phyloP scores from a whole-genome alignment of 2,888 invertebrate genomes.

The Laothoe populi region DNA sequence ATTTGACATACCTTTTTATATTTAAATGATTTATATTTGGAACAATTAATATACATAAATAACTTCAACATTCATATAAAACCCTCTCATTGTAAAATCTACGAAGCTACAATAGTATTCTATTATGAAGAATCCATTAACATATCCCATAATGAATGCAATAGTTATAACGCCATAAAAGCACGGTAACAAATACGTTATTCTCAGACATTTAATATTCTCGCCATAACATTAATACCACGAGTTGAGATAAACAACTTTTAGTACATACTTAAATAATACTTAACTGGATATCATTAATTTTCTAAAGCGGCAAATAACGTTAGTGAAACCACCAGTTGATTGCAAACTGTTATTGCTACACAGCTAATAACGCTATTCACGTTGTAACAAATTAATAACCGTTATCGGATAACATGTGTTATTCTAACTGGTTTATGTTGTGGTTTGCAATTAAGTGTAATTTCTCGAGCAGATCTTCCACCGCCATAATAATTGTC shows the following conservation, averaged over 20 bases:
- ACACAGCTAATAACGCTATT: slow-evolving; percentile 23
- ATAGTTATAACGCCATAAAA: background rate
- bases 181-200: background rate
- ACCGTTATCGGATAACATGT: slow-evolving; percentile 23
- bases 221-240: slow-evolving; percentile 1
- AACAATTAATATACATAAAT: no score
- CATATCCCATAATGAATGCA: background rate
- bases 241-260: slow-evolving; percentile 7
- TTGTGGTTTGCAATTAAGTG: slow-evolving; percentile 22
- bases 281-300: slow-evolving; percentile 15
- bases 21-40: no score
- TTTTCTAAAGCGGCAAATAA: background rate
- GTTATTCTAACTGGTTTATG: slow-evolving; percentile 24
- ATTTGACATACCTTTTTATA: no score
- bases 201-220: background rate
- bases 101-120: background rate
- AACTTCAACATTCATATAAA: no score
- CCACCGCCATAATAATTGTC: slow-evolving; percentile 12
- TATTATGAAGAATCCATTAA: slow-evolving; percentile 12
- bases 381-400: slow-evolving; percentile 20
- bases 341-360: slow-evolving; percentile 13
- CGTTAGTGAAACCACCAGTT: slow-evolving; percentile 5
- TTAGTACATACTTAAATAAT: slow-evolving; percentile 17
- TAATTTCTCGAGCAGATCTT: slow-evolving; percentile 17
- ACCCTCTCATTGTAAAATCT: no score